Conservation (phyloP, 2,797 vertebrate genomes). For the Poeciliopsis paucimaculata region DNA sequence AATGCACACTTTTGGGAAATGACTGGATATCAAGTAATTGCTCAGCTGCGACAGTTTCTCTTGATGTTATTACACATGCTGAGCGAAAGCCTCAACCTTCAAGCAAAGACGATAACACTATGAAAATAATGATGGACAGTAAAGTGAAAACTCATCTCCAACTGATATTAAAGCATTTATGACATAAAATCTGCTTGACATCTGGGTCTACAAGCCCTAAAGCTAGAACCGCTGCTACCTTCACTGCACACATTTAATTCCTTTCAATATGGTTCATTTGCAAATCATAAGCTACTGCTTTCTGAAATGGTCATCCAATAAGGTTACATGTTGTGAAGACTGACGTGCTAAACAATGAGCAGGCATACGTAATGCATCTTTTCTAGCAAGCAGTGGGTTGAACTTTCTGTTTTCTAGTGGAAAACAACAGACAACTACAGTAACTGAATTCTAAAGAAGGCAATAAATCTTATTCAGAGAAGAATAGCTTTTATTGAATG, state of each 20-base stretch:
- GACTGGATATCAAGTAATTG: conserved; percentile 3
- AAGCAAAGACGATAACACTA: conserved; percentile 26
- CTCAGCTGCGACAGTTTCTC: conserved; percentile 11
- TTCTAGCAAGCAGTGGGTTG: neutral
- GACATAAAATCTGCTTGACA: conserved; percentile 23
- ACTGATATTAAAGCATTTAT: conserved; percentile 27
- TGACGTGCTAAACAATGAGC: conserved; percentile 2
- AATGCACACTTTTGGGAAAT: conserved; percentile 1
- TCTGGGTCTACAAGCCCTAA: conserved; percentile 21
- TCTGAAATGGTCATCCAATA: conserved; percentile 8
- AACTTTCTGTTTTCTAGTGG: neutral
- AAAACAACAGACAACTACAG: neutral
- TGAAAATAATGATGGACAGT: conserved; percentile 24
- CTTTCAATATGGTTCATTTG: conserved; percentile 45
- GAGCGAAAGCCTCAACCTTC: conserved; percentile 4
- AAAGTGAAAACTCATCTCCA: conserved; percentile 17
- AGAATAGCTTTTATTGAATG: neutral
- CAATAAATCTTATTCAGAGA: neutral
- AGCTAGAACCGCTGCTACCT: conserved; percentile 10
- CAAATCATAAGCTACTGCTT: conserved; percentile 30
- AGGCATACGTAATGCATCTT: neutral
- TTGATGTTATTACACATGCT: neutral
- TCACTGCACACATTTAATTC: conserved; percentile 21
- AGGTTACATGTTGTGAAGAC: conserved; percentile 20
- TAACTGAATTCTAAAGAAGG: neutral